Evolutionary conservation across 2,797 vertebrate species (phyloP), one percentile per base, ranked within the genome.

Genomic region (Danio tinwini): DNA sequence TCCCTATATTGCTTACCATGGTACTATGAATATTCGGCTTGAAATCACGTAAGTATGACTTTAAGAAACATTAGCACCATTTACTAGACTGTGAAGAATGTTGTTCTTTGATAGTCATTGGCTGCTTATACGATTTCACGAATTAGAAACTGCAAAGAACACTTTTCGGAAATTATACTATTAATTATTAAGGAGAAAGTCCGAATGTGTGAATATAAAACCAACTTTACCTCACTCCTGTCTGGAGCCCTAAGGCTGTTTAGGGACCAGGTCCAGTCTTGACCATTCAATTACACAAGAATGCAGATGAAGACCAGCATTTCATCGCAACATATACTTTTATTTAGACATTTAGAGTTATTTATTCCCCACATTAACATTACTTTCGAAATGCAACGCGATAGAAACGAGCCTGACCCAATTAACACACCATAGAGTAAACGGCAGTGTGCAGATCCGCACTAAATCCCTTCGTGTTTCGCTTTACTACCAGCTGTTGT

Each of bases 221-320:
- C 29, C 29, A 29, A 29, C 29, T 29, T 29, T 29, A 29, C 29
- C 61, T 53, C 47, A 53, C 39, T 16, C 17, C 7, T 10, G 53
- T 45, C 49, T 73, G 19, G 3, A 29, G 8, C 50, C 50, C 10
- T 13, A 17, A 5, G 8, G 61, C 17, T 56, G 19, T 76, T 55
- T n/a, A 76, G 17, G 49, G 9, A 37, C 39, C 39, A 65, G 29
- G 61, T 76, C 40, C 74, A 55, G 74, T 65, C 62, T 56, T 67
- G 61, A 76, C 19, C 50, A 45, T 29, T 45, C 50, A 76, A 14
- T 17, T 37, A 47, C 13, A 17, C 19, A 3, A 13, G 13, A 65
- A 76, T 65, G 61, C 62, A 76, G 49, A 29, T 75, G 8, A 64
- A 13, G 39, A 29, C 45, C 49, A 44, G 16, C 13, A 44, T n/a